Base-by-base conservation (phyloP, 1,140 invertebrate species). In the Drosophila erecta region DNA sequence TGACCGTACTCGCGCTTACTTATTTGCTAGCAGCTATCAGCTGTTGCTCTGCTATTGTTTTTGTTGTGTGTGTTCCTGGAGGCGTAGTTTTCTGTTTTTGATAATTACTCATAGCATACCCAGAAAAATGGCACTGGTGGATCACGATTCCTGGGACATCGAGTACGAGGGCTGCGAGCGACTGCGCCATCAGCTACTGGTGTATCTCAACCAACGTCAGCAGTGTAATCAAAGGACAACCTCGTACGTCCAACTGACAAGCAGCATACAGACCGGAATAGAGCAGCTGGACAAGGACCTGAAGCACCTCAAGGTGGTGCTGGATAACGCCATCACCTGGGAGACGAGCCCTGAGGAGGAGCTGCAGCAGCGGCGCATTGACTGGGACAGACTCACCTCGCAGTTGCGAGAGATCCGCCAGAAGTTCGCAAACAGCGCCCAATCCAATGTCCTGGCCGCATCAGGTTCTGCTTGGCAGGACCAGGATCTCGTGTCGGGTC, bases 91-190 rank as follows among this genome's bases (percentile, higher is more conserved):
- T 69, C 22, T 20, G 33, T 56, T 41, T 40, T 59, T 24, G 27
- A 20, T 40, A 30, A 57, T 55, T 70, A 30, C 66, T 54, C 46
- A 54, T 22, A 37, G 30, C 11, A 8, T 3, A 24, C 12, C 4
- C 15, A 14, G 8, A 15, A 11, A 76, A 77, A 92, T 92, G 91
- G 73, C 90, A 30, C 67, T 92, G 7, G 76, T 92, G 30, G 91
- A 92, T 77, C 84, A 92, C 76, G 91, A 92, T 61, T 91, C 91
- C 57, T 92, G 91, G 95, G 91, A 95, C 4, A 81, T 92, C 0
- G 95, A 95, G 78, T 93, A 95, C 90, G 95, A 95, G 66, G 93
- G 94, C 0, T 96, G 95, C 76, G 94, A 95, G 79, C 94, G 94
- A 54, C 78, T 95, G 3, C 93, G 93, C 64, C 93, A 95, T 58